These are phyloP conservation scores for Julus scandinavius DNA, from an alignment of 2,888 invertebrate genomes.

Conservation along the genomic window DNA sequence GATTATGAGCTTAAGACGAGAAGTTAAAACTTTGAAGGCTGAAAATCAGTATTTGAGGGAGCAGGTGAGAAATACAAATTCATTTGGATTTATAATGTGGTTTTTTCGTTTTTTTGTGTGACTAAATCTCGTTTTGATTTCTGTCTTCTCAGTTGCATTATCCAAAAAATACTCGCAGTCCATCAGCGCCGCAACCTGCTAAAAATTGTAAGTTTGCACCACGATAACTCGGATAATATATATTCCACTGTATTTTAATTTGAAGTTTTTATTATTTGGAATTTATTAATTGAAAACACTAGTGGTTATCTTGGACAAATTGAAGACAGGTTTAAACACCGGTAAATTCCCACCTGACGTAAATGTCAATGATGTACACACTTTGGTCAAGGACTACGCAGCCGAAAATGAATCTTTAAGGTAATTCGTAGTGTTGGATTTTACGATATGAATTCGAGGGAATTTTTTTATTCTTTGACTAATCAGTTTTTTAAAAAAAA, in stretches of 20 bases:
- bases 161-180: slow-evolving; percentile 57
- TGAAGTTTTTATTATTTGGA: not conserved
- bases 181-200: slow-evolving; percentile 57
- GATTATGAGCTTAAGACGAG: slow-evolving; percentile 87
- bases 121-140: not conserved
- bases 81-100: not conserved
- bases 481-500: slow-evolving; percentile 70
- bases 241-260: not conserved
- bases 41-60: slow-evolving; percentile 89
- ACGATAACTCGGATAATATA: not conserved
- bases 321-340: slow-evolving; percentile 57
- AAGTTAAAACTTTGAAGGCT: slow-evolving; percentile 83
- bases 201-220: slow-evolving; percentile 68
- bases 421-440: slow-evolving; percentile 60
- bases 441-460: not conserved
- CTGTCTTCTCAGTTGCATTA: slow-evolving; percentile 37
- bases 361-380: slow-evolving; percentile 78
- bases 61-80: slow-evolving; percentile 57
- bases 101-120: not conserved
- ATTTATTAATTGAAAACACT: too few species aligned
- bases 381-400: slow-evolving; percentile 86
- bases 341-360: slow-evolving; percentile 57
- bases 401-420: slow-evolving; percentile 67
- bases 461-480: not conserved
- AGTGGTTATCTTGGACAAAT: slow-evolving; percentile 57